Percentiles rank a stretch among this genome's conserved stretches.
Conservation (phyloP, 2,113 vertebrate species). For the Panthera uncia region DNA sequence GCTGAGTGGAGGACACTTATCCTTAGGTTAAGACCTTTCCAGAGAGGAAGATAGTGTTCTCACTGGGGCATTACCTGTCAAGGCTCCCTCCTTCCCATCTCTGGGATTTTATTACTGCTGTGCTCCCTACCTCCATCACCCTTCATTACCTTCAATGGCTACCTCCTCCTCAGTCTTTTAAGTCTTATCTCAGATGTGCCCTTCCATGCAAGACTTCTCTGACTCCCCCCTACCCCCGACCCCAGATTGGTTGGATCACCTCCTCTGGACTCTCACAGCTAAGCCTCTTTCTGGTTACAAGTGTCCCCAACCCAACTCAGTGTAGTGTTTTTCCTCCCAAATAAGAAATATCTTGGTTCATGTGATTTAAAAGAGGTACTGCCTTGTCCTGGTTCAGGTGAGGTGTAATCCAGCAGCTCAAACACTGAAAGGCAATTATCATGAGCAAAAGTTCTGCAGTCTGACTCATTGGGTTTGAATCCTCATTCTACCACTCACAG, state of each 20-base stretch:
- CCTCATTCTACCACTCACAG: neutral
- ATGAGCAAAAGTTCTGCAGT: neutral
- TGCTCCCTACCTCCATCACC: neutral
- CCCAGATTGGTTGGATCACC: neutral
- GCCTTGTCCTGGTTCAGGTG: neutral
- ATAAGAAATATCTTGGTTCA: neutral
- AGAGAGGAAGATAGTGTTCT: neutral
- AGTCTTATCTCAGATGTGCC: neutral
- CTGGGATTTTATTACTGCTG: neutral
- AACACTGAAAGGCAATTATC: neutral
- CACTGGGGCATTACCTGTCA: neutral
- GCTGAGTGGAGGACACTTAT: neutral
- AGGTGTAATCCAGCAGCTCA: neutral
- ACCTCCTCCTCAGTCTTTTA: neutral
- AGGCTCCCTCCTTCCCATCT: neutral
- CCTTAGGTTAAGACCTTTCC: neutral
- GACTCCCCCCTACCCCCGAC: neutral
- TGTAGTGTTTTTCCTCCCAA: neutral
- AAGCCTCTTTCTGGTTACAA: neutral
- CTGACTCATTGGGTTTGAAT: neutral
- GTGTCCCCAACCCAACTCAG: neutral
- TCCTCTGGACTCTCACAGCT: neutral
- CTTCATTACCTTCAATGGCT: neutral
- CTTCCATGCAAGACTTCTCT: neutral
- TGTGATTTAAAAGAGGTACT: neutral